Conservation (phyloP, 2,797 vertebrate genomes). For the Prionace glauca region DNA sequence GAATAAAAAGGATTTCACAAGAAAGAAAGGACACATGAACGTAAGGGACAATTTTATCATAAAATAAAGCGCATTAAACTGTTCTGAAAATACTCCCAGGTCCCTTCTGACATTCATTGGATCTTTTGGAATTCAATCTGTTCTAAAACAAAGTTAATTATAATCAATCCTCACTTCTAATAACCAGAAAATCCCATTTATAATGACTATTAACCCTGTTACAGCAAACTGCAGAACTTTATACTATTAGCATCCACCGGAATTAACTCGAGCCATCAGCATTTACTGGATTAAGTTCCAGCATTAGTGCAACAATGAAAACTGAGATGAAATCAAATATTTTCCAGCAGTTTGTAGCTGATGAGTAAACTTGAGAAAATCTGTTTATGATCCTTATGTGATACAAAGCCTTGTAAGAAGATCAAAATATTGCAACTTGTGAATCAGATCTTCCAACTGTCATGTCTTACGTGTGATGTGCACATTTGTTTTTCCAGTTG, state of each 20-base stretch:
- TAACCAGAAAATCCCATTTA: conserved; percentile 15
- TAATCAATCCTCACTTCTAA: conserved; percentile 17
- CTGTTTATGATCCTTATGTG: neutral
- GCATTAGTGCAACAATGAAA: conserved; percentile 22
- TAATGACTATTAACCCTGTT: conserved; percentile 30
- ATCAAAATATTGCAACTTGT: neutral
- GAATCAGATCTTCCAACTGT: neutral
- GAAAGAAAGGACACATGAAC: neutral
- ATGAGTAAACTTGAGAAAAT: conserved; percentile 3
- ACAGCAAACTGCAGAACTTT: conserved; percentile 6
- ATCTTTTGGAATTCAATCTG: conserved; percentile 1
- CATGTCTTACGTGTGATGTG: neutral
- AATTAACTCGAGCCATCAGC: conserved; percentile 21
- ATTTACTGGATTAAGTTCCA: conserved; percentile 5
- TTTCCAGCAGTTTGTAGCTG: neutral
- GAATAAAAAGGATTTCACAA: neutral
- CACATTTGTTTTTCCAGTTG: neutral
- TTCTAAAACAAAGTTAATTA: conserved; percentile 26
- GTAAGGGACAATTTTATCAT: neutral
- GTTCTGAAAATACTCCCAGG: neutral
- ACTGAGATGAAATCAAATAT: neutral
- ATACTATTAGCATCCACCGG: neutral
- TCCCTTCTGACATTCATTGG: conserved; percentile 17
- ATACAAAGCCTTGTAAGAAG: neutral
- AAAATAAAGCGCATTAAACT: neutral